phyloP scores from a whole-genome alignment of 2,113 vertebrate genomes.

The Origma solitaria region DNA sequence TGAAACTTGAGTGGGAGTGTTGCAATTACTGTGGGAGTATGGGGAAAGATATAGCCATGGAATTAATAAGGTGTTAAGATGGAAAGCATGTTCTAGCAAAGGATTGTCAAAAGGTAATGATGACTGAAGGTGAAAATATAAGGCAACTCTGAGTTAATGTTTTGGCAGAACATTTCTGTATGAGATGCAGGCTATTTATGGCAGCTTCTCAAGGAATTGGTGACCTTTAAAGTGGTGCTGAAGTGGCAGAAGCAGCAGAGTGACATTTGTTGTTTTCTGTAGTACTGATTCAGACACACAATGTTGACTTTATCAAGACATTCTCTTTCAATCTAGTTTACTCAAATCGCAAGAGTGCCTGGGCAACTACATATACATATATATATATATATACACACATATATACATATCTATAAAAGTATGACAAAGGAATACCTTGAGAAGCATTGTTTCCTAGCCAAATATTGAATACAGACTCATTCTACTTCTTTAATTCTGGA shows the following conservation, averaged over 20 bases:
- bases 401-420: background rate
- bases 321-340: background rate
- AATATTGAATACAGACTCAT: background rate
- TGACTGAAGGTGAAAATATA: slow-evolving; percentile 31
- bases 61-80: slow-evolving; percentile 18
- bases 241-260: slow-evolving; percentile 35
- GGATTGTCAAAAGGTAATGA: slow-evolving; percentile 12
- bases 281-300: background rate
- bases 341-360: background rate
- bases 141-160: background rate
- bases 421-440: background rate
- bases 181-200: slow-evolving; percentile 15
- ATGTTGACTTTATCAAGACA: slow-evolving; percentile 9
- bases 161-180: slow-evolving; percentile 26
- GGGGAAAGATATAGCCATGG: background rate
- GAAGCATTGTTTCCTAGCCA: background rate
- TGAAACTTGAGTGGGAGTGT: background rate
- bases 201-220: slow-evolving; percentile 9
- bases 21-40: background rate
- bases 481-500: background rate
- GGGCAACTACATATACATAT: background rate
- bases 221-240: slow-evolving; percentile 41
- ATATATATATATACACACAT: too few relatives aligned
- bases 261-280: slow-evolving; percentile 40
- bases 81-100: background rate